phyloP scores from a whole-genome alignment of 35 echinoderm and acorn worm genomes.

The Anneissia japonica region DNA sequence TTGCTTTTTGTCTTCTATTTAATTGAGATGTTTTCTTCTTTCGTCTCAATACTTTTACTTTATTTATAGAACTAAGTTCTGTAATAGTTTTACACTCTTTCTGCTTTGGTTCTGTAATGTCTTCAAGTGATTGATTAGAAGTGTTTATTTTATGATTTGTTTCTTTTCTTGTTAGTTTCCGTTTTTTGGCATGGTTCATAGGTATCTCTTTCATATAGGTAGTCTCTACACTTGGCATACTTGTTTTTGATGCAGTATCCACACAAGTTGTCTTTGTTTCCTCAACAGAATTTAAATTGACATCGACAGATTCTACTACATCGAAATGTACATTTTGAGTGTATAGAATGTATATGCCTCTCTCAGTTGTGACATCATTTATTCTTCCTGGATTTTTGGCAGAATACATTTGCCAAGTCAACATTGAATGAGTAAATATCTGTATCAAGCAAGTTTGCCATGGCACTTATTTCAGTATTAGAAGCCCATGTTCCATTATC shows the following conservation, averaged over 20 bases:
- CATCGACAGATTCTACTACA: background rate
- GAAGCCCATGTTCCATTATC: constrained; percentile 11
- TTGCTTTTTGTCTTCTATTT: background rate
- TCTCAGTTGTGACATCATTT: background rate
- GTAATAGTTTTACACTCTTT: background rate
- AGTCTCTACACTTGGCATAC: background rate
- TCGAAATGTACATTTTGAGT: background rate
- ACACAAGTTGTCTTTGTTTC: background rate
- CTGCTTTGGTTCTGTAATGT: background rate
- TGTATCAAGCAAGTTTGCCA: constrained; percentile 19
- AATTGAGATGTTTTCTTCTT: background rate
- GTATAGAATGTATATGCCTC: background rate
- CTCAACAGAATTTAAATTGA: background rate
- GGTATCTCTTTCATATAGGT: background rate
- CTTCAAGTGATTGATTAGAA: background rate
- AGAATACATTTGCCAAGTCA: background rate
- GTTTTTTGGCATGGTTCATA: background rate
- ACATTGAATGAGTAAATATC: constrained; percentile 34
- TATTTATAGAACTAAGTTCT: background rate
- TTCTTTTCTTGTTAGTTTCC: background rate
- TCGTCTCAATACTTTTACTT: background rate
- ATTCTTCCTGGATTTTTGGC: background rate
- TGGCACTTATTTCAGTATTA: constrained; percentile 21
- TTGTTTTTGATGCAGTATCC: background rate
- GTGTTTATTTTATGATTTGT: background rate